Conservation (phyloP, 2,888 invertebrate genomes). For the Antheraea assamensis region DNA sequence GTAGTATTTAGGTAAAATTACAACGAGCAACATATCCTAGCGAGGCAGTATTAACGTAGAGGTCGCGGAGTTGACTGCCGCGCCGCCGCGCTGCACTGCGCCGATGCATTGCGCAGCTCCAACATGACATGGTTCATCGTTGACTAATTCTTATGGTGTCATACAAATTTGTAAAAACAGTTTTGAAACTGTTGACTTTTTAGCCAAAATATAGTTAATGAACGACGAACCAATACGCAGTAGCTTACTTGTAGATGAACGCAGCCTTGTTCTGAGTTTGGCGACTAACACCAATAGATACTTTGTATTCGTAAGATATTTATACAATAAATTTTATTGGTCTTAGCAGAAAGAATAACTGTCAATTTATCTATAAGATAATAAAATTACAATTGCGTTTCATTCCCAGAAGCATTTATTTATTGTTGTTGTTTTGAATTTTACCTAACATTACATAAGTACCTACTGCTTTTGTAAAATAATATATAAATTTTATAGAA, state of each 20-base stretch:
- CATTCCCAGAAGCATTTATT: constrained; percentile 78
- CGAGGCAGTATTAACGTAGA: constrained; percentile 23
- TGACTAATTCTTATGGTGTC: constrained; percentile 80
- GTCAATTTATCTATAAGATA: constrained; percentile 79
- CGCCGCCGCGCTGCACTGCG: constrained; percentile 31
- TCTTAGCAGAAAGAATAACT: constrained; percentile 77
- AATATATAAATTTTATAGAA: constrained; percentile 82
- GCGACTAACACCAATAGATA: constrained; percentile 78
- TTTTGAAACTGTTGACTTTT: constrained; percentile 82
- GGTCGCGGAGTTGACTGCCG: constrained; percentile 61
- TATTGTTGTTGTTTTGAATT: constrained; percentile 70
- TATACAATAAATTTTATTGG: constrained; percentile 68
- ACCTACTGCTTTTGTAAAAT: constrained; percentile 75
- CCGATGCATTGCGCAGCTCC: constrained; percentile 21
- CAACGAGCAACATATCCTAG: constrained; percentile 74
- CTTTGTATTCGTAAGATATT: constrained; percentile 78
- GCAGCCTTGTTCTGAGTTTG: constrained; percentile 80
- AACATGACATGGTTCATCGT: constrained; percentile 69
- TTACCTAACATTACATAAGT: constrained; percentile 54
- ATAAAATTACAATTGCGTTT: constrained; percentile 62
- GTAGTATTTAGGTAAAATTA: constrained; percentile 50
- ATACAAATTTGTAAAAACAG: constrained; percentile 79
- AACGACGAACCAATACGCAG: constrained; percentile 81
- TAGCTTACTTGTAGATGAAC: constrained; percentile 79
- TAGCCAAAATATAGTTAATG: constrained; percentile 81